These are phyloP conservation scores for Peromyscus attwateri DNA, from an alignment of 2,797 vertebrate species.

Conservation along the genomic window DNA sequence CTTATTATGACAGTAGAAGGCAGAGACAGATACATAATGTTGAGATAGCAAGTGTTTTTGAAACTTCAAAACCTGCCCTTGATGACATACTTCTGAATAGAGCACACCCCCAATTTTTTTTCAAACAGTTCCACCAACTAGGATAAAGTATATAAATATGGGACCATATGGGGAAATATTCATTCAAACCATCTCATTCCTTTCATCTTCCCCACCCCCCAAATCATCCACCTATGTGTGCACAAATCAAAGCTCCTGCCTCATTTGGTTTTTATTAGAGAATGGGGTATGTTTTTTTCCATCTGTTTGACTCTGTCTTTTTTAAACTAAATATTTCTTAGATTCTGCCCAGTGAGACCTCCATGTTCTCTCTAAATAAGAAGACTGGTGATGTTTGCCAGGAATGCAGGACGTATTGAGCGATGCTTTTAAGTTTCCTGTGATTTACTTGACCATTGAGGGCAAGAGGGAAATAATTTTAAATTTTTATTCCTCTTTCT, in stretches of 20 bases:
- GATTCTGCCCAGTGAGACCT: background rate
- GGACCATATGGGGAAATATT: background rate
- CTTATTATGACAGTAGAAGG: background rate
- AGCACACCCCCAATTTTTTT: background rate
- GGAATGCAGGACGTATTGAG: background rate
- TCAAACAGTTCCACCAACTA: background rate
- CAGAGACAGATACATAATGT: no score
- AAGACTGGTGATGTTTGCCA: background rate
- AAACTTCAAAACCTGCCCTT: background rate
- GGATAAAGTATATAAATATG: background rate
- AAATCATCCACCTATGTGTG: background rate
- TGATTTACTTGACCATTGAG: background rate
- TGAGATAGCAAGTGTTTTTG: background rate
- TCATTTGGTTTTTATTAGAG: background rate
- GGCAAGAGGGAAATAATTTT: background rate
- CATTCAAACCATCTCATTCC: background rate
- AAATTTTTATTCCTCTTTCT: background rate
- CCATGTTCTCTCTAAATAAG: background rate
- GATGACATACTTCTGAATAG: background rate
- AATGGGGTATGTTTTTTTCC: background rate
- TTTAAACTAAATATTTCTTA: background rate
- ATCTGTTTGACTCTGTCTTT: background rate
- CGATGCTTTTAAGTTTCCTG: background rate
- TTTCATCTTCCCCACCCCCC: rapidly evolving
- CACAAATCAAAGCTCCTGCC: background rate